A percentile compares a stretch with the other conserved stretches of the same genome.
These are phyloP conservation scores for Helicolenus hilgendorfi DNA, from an alignment of 2,797 vertebrate genomes.

Conservation along the genomic window DNA sequence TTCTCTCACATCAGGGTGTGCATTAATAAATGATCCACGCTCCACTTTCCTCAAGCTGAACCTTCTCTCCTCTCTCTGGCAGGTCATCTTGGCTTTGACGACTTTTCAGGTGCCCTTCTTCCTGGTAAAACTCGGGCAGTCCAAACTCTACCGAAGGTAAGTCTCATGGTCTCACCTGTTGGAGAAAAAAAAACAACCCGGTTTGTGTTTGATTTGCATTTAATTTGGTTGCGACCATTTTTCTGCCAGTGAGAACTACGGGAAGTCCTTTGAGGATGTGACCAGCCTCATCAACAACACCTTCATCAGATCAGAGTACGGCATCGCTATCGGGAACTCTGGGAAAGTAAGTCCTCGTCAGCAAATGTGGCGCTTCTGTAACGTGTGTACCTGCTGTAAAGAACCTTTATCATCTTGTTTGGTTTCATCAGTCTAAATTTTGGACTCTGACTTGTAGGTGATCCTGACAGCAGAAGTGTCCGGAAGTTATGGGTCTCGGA, in stretches of 20 bases:
- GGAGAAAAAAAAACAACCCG: background rate
- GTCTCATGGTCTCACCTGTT: background rate
- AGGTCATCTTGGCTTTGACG: constrained; percentile 96
- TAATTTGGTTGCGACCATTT: constrained; percentile 23
- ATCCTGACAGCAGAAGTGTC: constrained; percentile 95
- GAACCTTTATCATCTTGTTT: background rate
- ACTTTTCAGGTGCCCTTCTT: constrained; percentile 95
- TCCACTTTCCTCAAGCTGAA: constrained; percentile 24
- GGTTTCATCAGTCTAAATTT: constrained; percentile 6
- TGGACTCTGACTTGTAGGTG: constrained; percentile 87
- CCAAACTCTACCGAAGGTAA: constrained; percentile 96
- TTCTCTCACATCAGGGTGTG: background rate
- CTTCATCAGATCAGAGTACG: constrained; percentile 95
- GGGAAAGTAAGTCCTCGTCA: constrained; percentile 91
- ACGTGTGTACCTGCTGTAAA: background rate
- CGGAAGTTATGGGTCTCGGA: constrained; percentile 87
- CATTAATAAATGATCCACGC: constrained; percentile 22
- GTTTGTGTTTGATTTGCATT: constrained; percentile 30
- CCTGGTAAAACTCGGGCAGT: constrained; percentile 93
- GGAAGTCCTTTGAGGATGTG: constrained; percentile 95
- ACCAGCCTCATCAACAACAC: constrained; percentile 95
- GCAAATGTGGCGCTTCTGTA: background rate
- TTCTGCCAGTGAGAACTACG: constrained; percentile 94
- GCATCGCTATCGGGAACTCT: constrained; percentile 95
- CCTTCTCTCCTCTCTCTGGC: constrained; percentile 41